Evolutionary conservation across 2,113 vertebrate species (phyloP).

Genomic region (Rafetus swinhoei): DNA sequence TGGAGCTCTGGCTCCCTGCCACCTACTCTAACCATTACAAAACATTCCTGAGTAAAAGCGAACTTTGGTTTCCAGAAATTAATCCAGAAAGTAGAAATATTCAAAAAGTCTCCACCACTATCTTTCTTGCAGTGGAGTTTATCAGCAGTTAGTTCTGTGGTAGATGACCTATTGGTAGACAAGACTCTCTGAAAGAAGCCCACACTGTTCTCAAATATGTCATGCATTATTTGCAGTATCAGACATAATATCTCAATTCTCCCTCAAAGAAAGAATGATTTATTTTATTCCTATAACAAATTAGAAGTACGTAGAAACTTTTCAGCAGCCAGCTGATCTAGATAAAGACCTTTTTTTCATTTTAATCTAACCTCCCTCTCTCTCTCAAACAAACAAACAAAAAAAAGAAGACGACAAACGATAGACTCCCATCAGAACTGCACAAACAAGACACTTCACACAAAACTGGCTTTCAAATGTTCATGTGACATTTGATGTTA

Average conservation of each 20-base stretch:
- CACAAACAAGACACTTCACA: constrained; percentile 7
- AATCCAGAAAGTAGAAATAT: neutral
- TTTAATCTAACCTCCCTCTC: neutral
- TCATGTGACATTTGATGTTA: neutral
- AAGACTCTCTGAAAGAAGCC: neutral
- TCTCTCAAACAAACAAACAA: neutral
- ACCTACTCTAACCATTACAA: rapidly evolving
- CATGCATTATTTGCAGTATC: neutral
- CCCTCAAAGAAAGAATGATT: neutral
- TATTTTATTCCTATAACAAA: neutral
- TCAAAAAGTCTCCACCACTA: neutral
- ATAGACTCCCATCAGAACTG: neutral
- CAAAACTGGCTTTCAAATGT: neutral
- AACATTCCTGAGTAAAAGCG: neutral
- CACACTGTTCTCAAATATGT: neutral
- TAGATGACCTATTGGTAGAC: neutral
- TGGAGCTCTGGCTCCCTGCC: rapidly evolving
- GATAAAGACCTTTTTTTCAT: neutral
- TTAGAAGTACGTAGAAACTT: neutral
- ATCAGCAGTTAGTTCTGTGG: rapidly evolving
- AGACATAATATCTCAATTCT: neutral
- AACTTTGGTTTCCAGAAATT: neutral
- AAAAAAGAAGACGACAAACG: neutral
- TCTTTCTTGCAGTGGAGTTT: neutral
- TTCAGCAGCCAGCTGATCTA: neutral